Percentiles rank a stretch among this genome's conserved stretches.
These are phyloP conservation scores for Drosophila paulistorum DNA, from an alignment of 1,140 invertebrate genomes.

Conservation along the genomic window DNA sequence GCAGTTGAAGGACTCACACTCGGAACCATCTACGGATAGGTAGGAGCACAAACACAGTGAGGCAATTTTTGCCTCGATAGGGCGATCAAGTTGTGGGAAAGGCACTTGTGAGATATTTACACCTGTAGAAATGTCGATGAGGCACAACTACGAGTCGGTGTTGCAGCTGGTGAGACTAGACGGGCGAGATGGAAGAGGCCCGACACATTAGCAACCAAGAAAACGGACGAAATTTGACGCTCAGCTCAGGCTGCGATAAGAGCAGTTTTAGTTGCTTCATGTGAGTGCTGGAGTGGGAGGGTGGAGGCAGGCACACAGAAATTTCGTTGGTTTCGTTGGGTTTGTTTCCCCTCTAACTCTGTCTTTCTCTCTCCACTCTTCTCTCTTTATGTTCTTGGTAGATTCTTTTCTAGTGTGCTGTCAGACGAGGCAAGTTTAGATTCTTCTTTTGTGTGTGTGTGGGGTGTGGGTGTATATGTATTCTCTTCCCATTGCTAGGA, in stretches of 20 bases:
- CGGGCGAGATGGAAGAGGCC: neutral
- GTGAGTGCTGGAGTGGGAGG: too few relatives aligned
- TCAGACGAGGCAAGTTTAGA: slow-evolving; percentile 12
- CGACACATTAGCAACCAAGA: slow-evolving; percentile 64
- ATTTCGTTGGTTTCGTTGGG: slow-evolving; percentile 2
- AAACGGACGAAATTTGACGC: slow-evolving; percentile 50
- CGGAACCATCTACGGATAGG: neutral
- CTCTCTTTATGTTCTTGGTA: neutral
- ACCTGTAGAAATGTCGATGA: slow-evolving; percentile 69
- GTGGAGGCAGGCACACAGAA: slow-evolving; percentile 1
- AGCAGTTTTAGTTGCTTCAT: slow-evolving; percentile 35
- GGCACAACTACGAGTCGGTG: slow-evolving; percentile 14
- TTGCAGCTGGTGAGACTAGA: neutral
- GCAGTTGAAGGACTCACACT: slow-evolving; percentile 19
- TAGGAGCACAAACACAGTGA: neutral
- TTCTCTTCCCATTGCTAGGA: slow-evolving; percentile 22
- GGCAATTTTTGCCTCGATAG: neutral
- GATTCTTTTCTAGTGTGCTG: slow-evolving; percentile 6
- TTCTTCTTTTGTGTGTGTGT: slow-evolving; percentile 17
- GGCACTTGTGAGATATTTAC: slow-evolving; percentile 66
- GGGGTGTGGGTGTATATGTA: slow-evolving; percentile 27
- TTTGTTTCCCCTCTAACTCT: slow-evolving; percentile 2
- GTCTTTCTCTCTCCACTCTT: neutral
- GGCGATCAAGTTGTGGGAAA: slow-evolving; percentile 17
- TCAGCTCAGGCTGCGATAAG: slow-evolving; percentile 56